phyloP scores from a whole-genome alignment of 2,888 invertebrate genomes.

The Boloria euphrosyne region DNA sequence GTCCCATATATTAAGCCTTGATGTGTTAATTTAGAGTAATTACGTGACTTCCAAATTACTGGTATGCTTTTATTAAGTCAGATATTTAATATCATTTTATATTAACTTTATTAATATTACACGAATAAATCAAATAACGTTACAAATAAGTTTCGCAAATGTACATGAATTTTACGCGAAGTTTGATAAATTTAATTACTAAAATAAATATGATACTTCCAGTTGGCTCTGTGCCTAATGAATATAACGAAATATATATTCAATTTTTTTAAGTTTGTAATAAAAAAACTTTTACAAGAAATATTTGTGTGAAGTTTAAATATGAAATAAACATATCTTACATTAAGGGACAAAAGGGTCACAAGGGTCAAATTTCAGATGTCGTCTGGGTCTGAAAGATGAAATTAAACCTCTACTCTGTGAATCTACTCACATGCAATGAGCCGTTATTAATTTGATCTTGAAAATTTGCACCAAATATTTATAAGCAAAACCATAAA shows the following conservation, averaged over 20 bases:
- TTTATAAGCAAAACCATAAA: too few relatives aligned
- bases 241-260: slow-evolving; percentile 15
- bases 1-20: too few relatives aligned
- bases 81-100: neutral
- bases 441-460: too few relatives aligned
- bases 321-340: slow-evolving; percentile 8
- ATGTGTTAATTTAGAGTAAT: too few relatives aligned
- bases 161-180: neutral
- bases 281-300: neutral
- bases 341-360: neutral
- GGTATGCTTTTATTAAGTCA: too few relatives aligned
- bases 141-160: slow-evolving; percentile 2
- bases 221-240: slow-evolving; percentile 28
- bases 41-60: too few relatives aligned
- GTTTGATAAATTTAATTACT: slow-evolving; percentile 7
- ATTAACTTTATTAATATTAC: neutral
- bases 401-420: too few relatives aligned
- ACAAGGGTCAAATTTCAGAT: neutral
- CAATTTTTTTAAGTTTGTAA: slow-evolving; percentile 3
- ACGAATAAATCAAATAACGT: neutral
- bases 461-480: too few relatives aligned
- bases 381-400: too few relatives aligned
- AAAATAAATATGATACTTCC: slow-evolving; percentile 11
- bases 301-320: neutral
- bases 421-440: too few relatives aligned